These are phyloP conservation scores for Orientallactaga sibirica DNA, from an alignment of 2,797 vertebrate genomes.

Conservation along the genomic window DNA sequence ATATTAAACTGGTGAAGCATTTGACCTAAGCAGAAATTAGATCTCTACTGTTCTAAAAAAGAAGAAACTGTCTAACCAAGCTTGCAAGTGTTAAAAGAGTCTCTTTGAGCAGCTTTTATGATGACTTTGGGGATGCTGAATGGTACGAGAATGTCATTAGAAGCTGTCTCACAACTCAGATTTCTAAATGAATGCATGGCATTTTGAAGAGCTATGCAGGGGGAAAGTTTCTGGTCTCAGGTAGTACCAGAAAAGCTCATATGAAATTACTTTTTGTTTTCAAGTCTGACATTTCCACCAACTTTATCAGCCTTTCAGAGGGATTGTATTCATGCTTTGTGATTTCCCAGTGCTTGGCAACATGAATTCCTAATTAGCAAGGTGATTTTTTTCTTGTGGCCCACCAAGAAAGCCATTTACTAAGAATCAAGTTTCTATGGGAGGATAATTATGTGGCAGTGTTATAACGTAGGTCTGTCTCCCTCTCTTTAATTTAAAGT, in stretches of 20 bases:
- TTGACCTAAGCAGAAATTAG: neutral
- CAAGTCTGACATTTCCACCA: slow-evolving; percentile 23
- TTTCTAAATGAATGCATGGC: slow-evolving; percentile 33
- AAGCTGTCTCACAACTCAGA: neutral
- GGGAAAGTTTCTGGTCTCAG: neutral
- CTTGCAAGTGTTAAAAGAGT: neutral
- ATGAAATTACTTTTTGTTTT: slow-evolving; percentile 45
- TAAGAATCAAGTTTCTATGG: slow-evolving; percentile 19
- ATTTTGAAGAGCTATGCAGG: slow-evolving; percentile 51
- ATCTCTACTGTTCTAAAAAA: neutral
- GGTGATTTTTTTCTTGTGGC: slow-evolving; percentile 1
- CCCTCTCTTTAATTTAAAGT: neutral
- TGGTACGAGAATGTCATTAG: slow-evolving; percentile 1
- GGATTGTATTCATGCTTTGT: neutral
- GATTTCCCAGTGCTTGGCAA: slow-evolving; percentile 34
- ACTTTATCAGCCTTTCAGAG: slow-evolving; percentile 44
- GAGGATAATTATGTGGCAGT: slow-evolving; percentile 36
- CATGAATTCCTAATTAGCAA: slow-evolving; percentile 19
- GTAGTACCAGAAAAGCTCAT: neutral
- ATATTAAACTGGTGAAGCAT: slow-evolving; percentile 20
- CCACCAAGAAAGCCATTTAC: slow-evolving; percentile 38
- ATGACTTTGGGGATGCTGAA: neutral
- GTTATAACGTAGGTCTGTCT: slow-evolving; percentile 24
- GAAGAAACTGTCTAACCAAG: slow-evolving; percentile 22
- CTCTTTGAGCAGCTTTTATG: neutral